Conservation (phyloP, 1,140 invertebrate species). For the Macrotrachela quadricornifera region DNA sequence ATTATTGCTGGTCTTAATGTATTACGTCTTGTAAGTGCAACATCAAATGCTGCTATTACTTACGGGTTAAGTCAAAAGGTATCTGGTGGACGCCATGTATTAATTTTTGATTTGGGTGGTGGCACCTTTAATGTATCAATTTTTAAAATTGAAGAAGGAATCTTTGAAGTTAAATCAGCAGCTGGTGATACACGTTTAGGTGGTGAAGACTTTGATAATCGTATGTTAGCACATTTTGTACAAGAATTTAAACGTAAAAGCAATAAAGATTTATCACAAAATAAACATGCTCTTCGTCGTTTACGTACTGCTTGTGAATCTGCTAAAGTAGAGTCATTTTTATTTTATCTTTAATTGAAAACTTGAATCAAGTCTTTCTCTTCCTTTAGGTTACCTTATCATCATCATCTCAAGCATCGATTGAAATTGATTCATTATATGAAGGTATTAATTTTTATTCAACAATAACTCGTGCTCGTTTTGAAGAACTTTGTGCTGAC, state of each 20-base stretch:
- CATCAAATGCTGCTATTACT: conserved; percentile 32
- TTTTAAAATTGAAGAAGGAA: conserved; percentile 9
- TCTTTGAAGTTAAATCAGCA: conserved; percentile 9
- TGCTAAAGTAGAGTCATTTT: conserved; percentile 31
- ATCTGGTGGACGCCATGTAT: conserved; percentile 16
- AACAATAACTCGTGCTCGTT: conserved; percentile 7
- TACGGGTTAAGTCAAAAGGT: conserved; percentile 33
- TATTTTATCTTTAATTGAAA: conserved; percentile 30
- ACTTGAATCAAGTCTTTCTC: conserved; percentile 32
- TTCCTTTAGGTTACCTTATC: conserved; percentile 29
- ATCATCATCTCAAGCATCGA: conserved; percentile 18
- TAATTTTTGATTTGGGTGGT: conserved; percentile 18
- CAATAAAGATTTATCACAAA: conserved; percentile 13
- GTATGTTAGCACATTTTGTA: conserved; percentile 16
- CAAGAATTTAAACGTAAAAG: conserved; percentile 18
- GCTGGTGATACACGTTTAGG: conserved; percentile 11
- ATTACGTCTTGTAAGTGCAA: conserved; percentile 31
- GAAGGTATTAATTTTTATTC: conserved; percentile 8
- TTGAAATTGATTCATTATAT: conserved; percentile 15
- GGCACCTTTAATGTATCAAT: conserved; percentile 11
- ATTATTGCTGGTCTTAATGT: conserved; percentile 37
- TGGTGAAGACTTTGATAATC: conserved; percentile 19
- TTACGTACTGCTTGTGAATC: conserved; percentile 28
- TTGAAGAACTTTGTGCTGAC: conserved; percentile 19
- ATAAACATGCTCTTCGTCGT: conserved; percentile 14